Evolutionary conservation across 2,888 invertebrate species (phyloP).

Genomic region (Exocentrus adspersus): DNA sequence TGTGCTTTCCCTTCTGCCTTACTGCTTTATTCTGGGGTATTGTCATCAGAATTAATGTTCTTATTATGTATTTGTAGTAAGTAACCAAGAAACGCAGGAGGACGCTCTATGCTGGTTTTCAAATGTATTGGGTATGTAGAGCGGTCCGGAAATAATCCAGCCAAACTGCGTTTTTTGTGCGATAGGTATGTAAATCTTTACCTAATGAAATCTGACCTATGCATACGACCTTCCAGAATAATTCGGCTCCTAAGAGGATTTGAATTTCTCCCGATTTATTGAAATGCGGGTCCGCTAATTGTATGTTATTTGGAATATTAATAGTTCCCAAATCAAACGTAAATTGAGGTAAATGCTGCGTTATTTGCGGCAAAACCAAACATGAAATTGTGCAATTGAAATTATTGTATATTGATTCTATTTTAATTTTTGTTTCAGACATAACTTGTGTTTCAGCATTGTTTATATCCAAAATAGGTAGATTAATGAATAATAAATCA

Average conservation of each 20-base stretch:
- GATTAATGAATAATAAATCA: slow-evolving; percentile 1
- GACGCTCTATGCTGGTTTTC: background rate
- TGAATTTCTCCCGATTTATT: slow-evolving; percentile 5
- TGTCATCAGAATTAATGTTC: no score
- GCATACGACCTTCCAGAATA: slow-evolving; percentile 5
- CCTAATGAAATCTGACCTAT: slow-evolving; percentile 7
- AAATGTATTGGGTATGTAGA: background rate
- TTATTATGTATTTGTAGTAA: slow-evolving; percentile 4
- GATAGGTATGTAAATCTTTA: background rate
- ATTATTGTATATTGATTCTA: background rate
- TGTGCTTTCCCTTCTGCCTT: no score
- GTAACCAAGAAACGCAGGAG: slow-evolving; percentile 7
- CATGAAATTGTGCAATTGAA: slow-evolving; percentile 8
- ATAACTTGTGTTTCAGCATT: background rate
- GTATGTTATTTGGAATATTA: slow-evolving; percentile 1
- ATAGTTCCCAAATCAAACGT: background rate
- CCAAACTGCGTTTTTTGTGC: slow-evolving; percentile 12
- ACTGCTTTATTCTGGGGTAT: no score
- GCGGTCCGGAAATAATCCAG: background rate
- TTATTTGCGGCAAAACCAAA: slow-evolving; percentile 10
- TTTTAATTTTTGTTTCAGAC: slow-evolving; percentile 1
- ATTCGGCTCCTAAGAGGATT: background rate
- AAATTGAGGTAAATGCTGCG: slow-evolving; percentile 4
- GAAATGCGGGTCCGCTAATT: slow-evolving; percentile 3
- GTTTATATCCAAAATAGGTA: background rate